phyloP scores from a whole-genome alignment of 2,113 vertebrate species.

The Semnopithecus entellus region DNA sequence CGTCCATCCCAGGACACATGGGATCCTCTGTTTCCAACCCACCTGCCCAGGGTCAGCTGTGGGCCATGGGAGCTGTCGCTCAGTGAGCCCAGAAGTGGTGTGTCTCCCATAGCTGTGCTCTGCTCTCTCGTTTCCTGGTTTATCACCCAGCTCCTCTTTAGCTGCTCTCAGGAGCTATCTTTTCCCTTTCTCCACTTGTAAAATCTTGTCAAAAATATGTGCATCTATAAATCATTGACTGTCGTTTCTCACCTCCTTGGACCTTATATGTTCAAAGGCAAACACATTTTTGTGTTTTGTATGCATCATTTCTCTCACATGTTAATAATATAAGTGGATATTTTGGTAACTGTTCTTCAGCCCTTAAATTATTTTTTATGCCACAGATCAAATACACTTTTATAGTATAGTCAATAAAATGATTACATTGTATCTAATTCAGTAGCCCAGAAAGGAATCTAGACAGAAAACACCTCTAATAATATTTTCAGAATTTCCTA shows the following conservation, averaged over 20 bases:
- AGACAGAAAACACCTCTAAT: neutral
- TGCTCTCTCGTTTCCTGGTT: neutral
- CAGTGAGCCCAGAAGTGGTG: too few species aligned
- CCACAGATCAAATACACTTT: neutral
- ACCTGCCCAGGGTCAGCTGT: accelerated
- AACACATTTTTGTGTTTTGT: neutral
- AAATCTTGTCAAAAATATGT: neutral
- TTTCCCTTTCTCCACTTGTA: neutral
- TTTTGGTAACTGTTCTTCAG: neutral
- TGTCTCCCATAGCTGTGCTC: neutral
- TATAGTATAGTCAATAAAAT: neutral
- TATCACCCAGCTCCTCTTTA: neutral
- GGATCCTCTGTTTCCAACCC: neutral
- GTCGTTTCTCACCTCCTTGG: neutral
- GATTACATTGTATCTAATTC: neutral
- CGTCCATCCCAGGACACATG: accelerated
- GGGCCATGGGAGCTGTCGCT: neutral
- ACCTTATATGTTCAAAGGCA: neutral
- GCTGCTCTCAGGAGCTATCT: too few species aligned
- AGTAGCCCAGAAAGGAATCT: neutral
- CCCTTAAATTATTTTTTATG: neutral
- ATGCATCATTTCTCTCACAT: neutral
- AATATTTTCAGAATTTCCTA: neutral
- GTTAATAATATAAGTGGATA: neutral
- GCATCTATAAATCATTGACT: neutral